phyloP scores from a whole-genome alignment of 2,888 invertebrate genomes.

The Campoplex nolae region DNA sequence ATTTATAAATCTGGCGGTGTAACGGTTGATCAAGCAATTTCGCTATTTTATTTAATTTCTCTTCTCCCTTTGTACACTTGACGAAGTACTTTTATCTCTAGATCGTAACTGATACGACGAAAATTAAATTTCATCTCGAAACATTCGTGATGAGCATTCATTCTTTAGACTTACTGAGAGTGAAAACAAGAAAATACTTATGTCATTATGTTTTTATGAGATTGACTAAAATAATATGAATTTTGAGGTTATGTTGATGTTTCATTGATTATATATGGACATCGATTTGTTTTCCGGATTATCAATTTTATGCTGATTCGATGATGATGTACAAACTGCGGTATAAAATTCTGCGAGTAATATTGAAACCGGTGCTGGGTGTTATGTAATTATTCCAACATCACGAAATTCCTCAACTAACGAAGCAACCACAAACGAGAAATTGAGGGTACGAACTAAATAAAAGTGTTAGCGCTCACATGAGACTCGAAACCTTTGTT shows the following conservation, averaged over 20 bases:
- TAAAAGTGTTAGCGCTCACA: conserved; percentile 11
- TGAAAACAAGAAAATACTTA: background rate
- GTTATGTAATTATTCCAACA: conserved; percentile 27
- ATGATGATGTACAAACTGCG: conserved; percentile 5
- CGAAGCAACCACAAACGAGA: background rate
- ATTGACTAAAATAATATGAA: background rate
- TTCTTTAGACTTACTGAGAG: background rate
- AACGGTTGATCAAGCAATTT: conserved; percentile 33
- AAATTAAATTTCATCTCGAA: background rate
- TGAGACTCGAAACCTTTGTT: conserved; percentile 10
- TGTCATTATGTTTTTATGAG: background rate
- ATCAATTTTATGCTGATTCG: background rate
- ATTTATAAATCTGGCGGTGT: background rate
- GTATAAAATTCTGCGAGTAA: background rate
- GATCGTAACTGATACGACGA: background rate
- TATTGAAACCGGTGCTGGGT: background rate
- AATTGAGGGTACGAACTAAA: conserved; percentile 7
- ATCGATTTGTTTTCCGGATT: background rate
- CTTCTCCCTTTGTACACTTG: background rate
- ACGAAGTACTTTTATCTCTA: background rate
- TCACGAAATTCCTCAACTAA: conserved; percentile 46
- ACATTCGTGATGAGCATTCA: background rate
- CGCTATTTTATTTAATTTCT: background rate
- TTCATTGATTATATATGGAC: background rate
- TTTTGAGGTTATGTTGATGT: background rate